Evolutionary conservation across 1,140 invertebrate species (phyloP).

Genomic region (Trichoplusia ni): DNA sequence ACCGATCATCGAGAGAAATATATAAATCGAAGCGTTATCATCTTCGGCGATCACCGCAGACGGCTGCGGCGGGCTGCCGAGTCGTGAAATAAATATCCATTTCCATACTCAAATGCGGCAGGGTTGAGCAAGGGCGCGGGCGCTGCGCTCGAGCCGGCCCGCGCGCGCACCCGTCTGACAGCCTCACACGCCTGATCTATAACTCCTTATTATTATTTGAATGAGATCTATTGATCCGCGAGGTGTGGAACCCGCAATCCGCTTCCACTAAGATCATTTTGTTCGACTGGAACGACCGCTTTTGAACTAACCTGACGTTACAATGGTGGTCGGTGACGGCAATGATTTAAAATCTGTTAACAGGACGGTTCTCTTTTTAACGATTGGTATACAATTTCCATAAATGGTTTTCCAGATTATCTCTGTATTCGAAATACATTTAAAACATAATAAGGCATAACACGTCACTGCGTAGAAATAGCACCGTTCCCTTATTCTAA

Average conservation of each 20-base stretch:
- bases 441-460: slow-evolving; percentile 57
- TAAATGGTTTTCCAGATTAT: slow-evolving; percentile 77
- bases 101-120: slow-evolving; percentile 74
- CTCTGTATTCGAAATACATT: slow-evolving; percentile 60
- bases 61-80: slow-evolving; percentile 50
- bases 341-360: slow-evolving; percentile 82
- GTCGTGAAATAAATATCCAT: slow-evolving; percentile 76
- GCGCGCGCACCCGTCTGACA: slow-evolving; percentile 47
- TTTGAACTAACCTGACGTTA: slow-evolving; percentile 79
- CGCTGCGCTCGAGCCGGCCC: slow-evolving; percentile 21
- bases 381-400: slow-evolving; percentile 80
- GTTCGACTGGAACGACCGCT: slow-evolving; percentile 76
- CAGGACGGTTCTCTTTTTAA: slow-evolving; percentile 80
- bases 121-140: slow-evolving; percentile 38
- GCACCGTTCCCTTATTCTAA: neutral
- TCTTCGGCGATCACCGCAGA: slow-evolving; percentile 69
- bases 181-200: slow-evolving; percentile 69
- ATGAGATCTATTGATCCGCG: slow-evolving; percentile 78
- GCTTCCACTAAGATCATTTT: slow-evolving; percentile 77
- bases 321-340: slow-evolving; percentile 76
- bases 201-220: slow-evolving; percentile 81
- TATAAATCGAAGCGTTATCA: slow-evolving; percentile 79
- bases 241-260: slow-evolving; percentile 75
- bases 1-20: slow-evolving; percentile 74
- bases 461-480: neutral